Conservation (phyloP, 2,113 vertebrate genomes). For the Camelus dromedarius region DNA sequence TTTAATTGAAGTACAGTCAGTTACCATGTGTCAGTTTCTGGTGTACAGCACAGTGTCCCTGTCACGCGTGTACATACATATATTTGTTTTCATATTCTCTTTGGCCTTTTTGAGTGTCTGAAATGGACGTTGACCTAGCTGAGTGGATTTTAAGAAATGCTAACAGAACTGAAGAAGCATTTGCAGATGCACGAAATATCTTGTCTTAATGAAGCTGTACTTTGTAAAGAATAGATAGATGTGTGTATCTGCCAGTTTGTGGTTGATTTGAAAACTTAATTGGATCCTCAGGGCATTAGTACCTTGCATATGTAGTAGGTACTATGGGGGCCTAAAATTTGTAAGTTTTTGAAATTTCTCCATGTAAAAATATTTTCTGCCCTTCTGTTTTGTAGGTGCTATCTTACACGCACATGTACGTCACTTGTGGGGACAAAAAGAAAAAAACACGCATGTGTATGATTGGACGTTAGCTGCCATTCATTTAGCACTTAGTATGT, state of each 20-base stretch:
- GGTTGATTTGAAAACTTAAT: slow-evolving; percentile 2
- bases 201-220: not conserved
- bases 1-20: too few species aligned
- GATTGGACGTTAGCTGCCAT: not conserved
- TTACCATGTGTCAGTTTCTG: too few species aligned
- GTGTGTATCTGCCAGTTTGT: not conserved
- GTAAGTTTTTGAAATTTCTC: not conserved
- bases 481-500: not conserved
- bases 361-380: not conserved
- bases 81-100: not conserved
- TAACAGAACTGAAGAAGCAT: not conserved
- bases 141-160: slow-evolving; percentile 26
- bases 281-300: not conserved
- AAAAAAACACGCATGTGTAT: not conserved
- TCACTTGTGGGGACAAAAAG: not conserved
- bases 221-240: not conserved
- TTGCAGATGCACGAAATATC: slow-evolving; percentile 7
- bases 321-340: not conserved
- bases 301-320: not conserved
- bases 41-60: too few species aligned
- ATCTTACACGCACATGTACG: not conserved
- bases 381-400: not conserved
- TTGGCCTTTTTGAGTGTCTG: not conserved
- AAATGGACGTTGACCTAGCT: not conserved
- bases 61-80: too few species aligned